Evolutionary conservation across 2,888 invertebrate genomes (phyloP), one percentile per base, ranked within the genome.

Genomic region (Leucozona laternaria): DNA sequence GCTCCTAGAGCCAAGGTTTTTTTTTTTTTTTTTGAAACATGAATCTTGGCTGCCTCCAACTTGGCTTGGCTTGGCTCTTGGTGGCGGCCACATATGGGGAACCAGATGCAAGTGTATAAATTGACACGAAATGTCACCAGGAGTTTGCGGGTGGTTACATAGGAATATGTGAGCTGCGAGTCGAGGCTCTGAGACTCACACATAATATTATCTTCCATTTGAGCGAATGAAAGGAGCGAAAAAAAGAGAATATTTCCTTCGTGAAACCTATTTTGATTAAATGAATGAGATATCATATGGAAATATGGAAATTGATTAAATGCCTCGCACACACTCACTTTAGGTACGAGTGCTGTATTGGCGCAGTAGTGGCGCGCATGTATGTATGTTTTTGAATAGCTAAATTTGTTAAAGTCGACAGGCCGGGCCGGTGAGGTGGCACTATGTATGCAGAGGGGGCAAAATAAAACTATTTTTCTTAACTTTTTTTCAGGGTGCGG

Each of bases 261-360:
- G 70, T 85, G 81, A 79, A 79, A 64, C 83, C 75, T 68, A 80
- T 76, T 79, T 82, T 82, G 86, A 86, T 86, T 82, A 66, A 86
- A 66, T 78, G 78, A 82, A 79, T 55, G 71, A 75, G 86, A 86
- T 86, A 82, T 86, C 78, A 71, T 64, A 64, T 82, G 82, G 75
- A 86, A 86, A 82, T 86, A 86, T 86, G 82, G 86, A 86, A 86
- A 86, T 86, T 82, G 82, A 86, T 86, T 86, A 79, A 79, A 81
- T 77, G 60, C 68, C 53, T 66, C 28, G 48, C 66, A 66, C 72
- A 15, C 66, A 66, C 72, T 17, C 58, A 60, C 20, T 60, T 15
- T 37, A 13, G n/a, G n/a, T 34, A 22, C 37, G 34, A 11, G 22
- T 37, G 37, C 34, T 68, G 34, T 25, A 70, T 22, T 2, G 60